phyloP scores from a whole-genome alignment of 2,797 vertebrate genomes.

The Hemibagrus guttatus region DNA sequence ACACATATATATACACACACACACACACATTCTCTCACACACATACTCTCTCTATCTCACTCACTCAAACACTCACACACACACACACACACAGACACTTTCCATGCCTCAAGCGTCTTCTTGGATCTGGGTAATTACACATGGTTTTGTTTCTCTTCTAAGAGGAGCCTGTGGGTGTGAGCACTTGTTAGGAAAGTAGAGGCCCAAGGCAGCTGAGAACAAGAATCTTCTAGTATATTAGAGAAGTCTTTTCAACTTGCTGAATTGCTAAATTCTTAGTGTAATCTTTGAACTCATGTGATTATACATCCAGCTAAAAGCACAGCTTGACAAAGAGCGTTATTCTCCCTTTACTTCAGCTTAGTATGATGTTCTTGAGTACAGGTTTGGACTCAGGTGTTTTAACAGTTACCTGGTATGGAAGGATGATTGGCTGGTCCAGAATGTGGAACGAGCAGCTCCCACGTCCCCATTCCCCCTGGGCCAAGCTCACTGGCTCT shows the following conservation, averaged over 20 bases:
- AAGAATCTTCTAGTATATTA: conserved; percentile 32
- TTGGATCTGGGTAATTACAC: conserved; percentile 53
- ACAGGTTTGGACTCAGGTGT: conserved; percentile 15
- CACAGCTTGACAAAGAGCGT: conserved; percentile 2
- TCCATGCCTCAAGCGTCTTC: conserved; percentile 53
- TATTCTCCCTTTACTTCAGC: not conserved
- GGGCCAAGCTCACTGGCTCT: conserved; percentile 46
- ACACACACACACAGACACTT: conserved; percentile 45
- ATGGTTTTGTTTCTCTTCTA: conserved; percentile 54
- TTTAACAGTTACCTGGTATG: conserved; percentile 24
- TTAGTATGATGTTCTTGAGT: conserved; percentile 8
- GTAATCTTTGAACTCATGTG: conserved; percentile 27
- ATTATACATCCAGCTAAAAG: not conserved
- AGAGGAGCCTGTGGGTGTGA: conserved; percentile 41
- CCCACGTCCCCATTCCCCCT: conserved; percentile 56
- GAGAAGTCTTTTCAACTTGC: conserved; percentile 39
- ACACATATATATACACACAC: not conserved
- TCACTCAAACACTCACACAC: conserved; percentile 3
- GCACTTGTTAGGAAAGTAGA: conserved; percentile 38
- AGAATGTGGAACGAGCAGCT: conserved; percentile 60
- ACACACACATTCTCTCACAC: conserved; percentile 1
- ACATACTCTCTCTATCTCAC: not conserved
- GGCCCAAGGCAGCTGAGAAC: conserved; percentile 34
- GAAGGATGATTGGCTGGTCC: conserved; percentile 43
- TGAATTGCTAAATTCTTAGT: not conserved